Base-by-base conservation (phyloP, 1,140 invertebrate genomes). In the Ostrea edulis region DNA sequence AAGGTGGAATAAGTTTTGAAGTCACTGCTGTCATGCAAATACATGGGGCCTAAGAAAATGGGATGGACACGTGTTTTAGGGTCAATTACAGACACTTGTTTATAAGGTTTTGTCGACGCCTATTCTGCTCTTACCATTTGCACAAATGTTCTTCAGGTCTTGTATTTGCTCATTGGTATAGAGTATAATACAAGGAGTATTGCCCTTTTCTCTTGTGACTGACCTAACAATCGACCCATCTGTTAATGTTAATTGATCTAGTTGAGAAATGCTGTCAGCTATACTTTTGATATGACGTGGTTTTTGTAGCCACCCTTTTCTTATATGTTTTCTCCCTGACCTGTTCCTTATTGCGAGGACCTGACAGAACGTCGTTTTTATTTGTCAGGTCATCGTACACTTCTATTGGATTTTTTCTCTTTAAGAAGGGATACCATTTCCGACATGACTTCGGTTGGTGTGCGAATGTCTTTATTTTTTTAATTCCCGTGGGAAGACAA, bases 71-170 rank as follows among this genome's bases (percentile, higher is more conserved):
- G 44, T n/a, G 85, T 58, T 22, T 68, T n/a, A 35, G 17, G n/a
- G 22, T 58, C 54, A 12, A 25, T 54, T 12, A 87, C 84, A 17
- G 65, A 22, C 55, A 86, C 11, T 53, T 87, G 86, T 55, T 89
- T 87, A 62, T 82, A 87, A 71, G 14, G 90, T 90, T 52, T 89
- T 90, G 81, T 89, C 90, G 29, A 89, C 35, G 4, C 86, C 87
- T 82, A 90, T 71, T n/a, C 88, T 25, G n/a, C n/a, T n/a, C n/a
- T n/a, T n/a, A n/a, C n/a, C n/a, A n/a, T n/a, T n/a, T n/a, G 17
- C 86, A 84, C 89, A 90, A 0, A 90, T n/a, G 17, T 53, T 89
- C 25, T 89, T 87, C 9, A 90, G 35, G 58, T 89, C 86, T 54
- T 29, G 35, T 20, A 88, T 77, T 29, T 88, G 87, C 52, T 90